A percentile compares a stretch with the other conserved stretches of the same genome.
phyloP scores from a whole-genome alignment of 2,888 invertebrate species.

The Drosophila ezoana region DNA sequence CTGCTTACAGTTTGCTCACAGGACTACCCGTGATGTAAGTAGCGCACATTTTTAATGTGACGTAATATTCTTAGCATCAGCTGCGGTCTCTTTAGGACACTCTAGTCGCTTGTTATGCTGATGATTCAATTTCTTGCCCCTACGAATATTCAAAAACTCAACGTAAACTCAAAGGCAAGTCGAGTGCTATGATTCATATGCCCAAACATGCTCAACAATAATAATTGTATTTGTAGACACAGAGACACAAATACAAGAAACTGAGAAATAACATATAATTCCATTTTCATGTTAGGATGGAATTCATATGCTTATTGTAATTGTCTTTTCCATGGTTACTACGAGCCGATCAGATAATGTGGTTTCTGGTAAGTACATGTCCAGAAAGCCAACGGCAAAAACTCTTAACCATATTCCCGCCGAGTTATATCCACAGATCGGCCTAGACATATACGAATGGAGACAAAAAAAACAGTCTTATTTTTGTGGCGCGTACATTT shows the following conservation, averaged over 20 bases:
- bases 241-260: neutral
- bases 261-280: neutral
- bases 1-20: neutral
- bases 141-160: neutral
- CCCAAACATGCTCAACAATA: neutral
- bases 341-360: too few species aligned
- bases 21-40: slow-evolving; percentile 1
- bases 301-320: neutral
- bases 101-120: neutral
- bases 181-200: neutral
- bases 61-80: too few species aligned
- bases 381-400: too few species aligned
- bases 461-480: too few species aligned
- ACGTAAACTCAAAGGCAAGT: neutral
- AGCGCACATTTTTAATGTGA: neutral
- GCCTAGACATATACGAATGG: too few species aligned
- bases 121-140: neutral
- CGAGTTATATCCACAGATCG: too few species aligned
- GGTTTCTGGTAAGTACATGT: too few species aligned
- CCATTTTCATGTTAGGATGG: neutral
- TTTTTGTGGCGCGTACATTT: neutral
- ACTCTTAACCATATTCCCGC: too few species aligned
- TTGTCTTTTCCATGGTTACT: too few species aligned
- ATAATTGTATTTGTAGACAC: neutral
- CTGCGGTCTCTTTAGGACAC: neutral